A percentile compares a stretch with the other conserved stretches of the same genome.
phyloP scores from a whole-genome alignment of 1,140 invertebrate species.

The Cecropterus lyciades region DNA sequence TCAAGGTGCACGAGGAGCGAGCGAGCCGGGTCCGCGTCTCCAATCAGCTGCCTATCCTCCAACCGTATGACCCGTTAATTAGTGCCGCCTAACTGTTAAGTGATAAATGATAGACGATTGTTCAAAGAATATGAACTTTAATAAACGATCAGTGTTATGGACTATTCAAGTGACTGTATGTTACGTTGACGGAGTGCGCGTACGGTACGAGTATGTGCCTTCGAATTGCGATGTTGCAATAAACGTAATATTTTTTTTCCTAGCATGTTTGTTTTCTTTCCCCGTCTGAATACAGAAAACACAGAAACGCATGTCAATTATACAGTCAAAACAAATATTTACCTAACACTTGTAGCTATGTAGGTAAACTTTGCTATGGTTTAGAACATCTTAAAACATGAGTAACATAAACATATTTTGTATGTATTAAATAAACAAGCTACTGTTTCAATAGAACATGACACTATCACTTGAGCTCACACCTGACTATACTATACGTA shows the following conservation, averaged over 20 bases:
- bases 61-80: slow-evolving; percentile 74
- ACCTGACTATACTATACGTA: slow-evolving; percentile 21
- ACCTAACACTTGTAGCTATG: neutral
- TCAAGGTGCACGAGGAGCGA: slow-evolving; percentile 87
- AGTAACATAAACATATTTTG: slow-evolving; percentile 17
- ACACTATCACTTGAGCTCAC: slow-evolving; percentile 36
- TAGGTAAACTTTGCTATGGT: too few species aligned
- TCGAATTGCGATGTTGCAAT: slow-evolving; percentile 80
- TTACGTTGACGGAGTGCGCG: slow-evolving; percentile 82
- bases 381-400: neutral
- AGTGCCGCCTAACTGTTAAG: slow-evolving; percentile 71
- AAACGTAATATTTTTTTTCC: slow-evolving; percentile 82
- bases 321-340: neutral
- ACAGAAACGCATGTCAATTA: neutral
- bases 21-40: slow-evolving; percentile 48
- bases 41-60: slow-evolving; percentile 58
- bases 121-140: slow-evolving; percentile 59
- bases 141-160: slow-evolving; percentile 49
- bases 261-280: slow-evolving; percentile 60
- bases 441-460: slow-evolving; percentile 33
- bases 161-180: slow-evolving; percentile 58
- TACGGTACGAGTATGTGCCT: slow-evolving; percentile 76
- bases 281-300: slow-evolving; percentile 11
- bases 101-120: slow-evolving; percentile 59
- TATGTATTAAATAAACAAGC: slow-evolving; percentile 28